These are phyloP conservation scores for Catharus ustulatus DNA, from an alignment of 2,797 vertebrate species.

Conservation along the genomic window DNA sequence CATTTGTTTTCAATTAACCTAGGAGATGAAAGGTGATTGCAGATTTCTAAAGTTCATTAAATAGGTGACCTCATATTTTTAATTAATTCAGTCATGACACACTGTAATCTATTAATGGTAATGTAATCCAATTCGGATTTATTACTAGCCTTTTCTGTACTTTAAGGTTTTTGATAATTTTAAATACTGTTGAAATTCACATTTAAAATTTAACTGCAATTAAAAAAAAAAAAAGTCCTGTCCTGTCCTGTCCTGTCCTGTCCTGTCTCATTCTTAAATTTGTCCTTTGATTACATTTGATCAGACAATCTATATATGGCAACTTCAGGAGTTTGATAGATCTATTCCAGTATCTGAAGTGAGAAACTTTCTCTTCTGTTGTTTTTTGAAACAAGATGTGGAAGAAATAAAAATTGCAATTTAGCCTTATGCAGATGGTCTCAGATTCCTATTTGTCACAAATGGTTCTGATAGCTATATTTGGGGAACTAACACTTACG, in stretches of 20 bases:
- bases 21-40: constrained; percentile 22
- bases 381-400: not conserved
- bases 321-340: not conserved
- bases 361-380: not conserved
- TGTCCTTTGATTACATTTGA: not conserved
- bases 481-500: not conserved
- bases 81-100: constrained; percentile 52
- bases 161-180: not conserved
- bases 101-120: not conserved
- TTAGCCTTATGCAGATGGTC: not conserved
- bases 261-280: not conserved
- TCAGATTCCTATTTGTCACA: not conserved
- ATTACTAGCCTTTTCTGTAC: not conserved
- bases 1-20: constrained; percentile 63
- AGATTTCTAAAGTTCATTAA: constrained; percentile 57
- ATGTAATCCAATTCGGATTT: not conserved
- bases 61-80: constrained; percentile 16
- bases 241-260: not conserved
- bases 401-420: not conserved
- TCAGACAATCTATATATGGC: not conserved
- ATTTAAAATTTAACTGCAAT: not conserved
- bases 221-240: not conserved
- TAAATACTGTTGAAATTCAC: not conserved
- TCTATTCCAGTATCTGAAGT: not conserved
- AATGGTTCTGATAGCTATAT: not conserved